phyloP scores from a whole-genome alignment of 2,797 vertebrate species.

The Pteropus rufus region DNA sequence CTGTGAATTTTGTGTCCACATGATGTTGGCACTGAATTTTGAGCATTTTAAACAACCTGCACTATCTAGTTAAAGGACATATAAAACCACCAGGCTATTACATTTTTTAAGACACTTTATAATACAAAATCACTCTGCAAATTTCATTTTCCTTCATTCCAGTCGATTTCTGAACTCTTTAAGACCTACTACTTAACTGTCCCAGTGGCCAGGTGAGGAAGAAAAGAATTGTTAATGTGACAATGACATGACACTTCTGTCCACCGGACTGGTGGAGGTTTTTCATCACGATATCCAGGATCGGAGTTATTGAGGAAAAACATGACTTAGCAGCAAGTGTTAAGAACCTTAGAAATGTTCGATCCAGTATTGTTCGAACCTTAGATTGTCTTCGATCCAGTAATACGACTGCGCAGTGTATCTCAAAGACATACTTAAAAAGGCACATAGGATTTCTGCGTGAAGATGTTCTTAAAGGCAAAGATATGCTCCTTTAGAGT shows the following conservation, averaged over 20 bases:
- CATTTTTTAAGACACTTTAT: neutral
- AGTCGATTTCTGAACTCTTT: neutral
- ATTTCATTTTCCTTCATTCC: neutral
- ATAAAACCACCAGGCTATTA: neutral
- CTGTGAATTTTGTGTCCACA: neutral
- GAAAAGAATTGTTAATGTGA: neutral
- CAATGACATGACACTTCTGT: neutral
- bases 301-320: neutral
- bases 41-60: neutral
- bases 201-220: neutral
- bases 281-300: neutral
- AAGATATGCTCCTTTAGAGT: neutral
- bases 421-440: neutral
- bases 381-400: neutral
- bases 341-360: neutral
- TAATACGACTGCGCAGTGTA: neutral
- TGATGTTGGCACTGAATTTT: neutral
- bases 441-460: neutral
- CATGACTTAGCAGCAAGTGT: neutral
- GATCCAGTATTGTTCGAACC: no score
- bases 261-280: neutral
- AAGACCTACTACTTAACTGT: neutral
- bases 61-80: neutral
- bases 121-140: neutral
- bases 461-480: neutral